Conservation (phyloP, 2,797 vertebrate genomes). For the Columba guinea region DNA sequence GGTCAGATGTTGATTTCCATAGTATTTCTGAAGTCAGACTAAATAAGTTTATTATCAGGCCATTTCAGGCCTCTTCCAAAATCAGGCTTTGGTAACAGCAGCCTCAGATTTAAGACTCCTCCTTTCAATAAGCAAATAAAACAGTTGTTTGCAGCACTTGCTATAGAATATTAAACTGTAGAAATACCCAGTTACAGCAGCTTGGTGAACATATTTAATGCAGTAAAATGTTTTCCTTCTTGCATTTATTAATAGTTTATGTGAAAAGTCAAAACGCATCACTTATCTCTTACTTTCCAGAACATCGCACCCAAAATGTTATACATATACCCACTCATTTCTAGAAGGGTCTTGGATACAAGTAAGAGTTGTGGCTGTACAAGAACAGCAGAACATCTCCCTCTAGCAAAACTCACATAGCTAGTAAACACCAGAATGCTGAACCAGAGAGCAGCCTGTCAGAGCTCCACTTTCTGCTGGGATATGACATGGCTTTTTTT, state of each 20-base stretch:
- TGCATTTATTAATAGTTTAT: slow-evolving; percentile 64
- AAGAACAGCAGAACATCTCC: slow-evolving; percentile 76
- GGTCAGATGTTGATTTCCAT: slow-evolving; percentile 38
- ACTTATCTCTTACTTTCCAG: slow-evolving; percentile 59
- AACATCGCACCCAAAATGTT: slow-evolving; percentile 58
- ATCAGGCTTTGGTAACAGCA: neutral
- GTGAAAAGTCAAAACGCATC: slow-evolving; percentile 49
- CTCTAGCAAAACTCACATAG: slow-evolving; percentile 75
- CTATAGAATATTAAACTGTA: neutral
- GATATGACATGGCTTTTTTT: slow-evolving; percentile 67
- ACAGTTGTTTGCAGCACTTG: neutral
- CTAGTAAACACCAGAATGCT: slow-evolving; percentile 74
- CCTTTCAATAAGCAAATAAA: neutral
- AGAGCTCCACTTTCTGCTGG: slow-evolving; percentile 49
- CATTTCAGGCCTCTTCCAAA: slow-evolving; percentile 27
- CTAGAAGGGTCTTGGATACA: slow-evolving; percentile 56
- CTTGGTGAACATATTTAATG: slow-evolving; percentile 47
- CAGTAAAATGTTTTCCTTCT: slow-evolving; percentile 19
- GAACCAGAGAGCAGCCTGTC: slow-evolving; percentile 73
- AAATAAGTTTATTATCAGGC: slow-evolving; percentile 57
- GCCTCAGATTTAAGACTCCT: neutral
- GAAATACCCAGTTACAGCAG: slow-evolving; percentile 14
- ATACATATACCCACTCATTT: slow-evolving; percentile 32
- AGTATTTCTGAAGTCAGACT: neutral
- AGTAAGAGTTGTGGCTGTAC: slow-evolving; percentile 82